phyloP scores from a whole-genome alignment of 1,140 invertebrate species.

The Cotesia typhae region DNA sequence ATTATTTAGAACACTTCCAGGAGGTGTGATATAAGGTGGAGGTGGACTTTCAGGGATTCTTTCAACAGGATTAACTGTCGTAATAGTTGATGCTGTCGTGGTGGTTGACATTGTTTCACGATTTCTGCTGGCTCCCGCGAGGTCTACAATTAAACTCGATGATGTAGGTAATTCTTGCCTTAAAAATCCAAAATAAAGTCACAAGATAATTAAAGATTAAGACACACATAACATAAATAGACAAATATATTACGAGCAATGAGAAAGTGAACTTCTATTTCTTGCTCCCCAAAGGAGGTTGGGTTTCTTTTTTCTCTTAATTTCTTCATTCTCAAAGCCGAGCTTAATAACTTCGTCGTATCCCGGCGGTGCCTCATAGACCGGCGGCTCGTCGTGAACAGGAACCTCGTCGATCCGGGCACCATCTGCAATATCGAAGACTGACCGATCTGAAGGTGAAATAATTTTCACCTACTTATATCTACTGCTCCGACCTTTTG shows the following conservation, averaged over 20 bases:
- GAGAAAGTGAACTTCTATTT: constrained; percentile 46
- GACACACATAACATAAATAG: too few relatives aligned
- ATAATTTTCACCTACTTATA: constrained; percentile 28
- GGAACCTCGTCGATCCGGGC: constrained; percentile 67
- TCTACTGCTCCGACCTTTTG: neutral
- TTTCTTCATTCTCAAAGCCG: constrained; percentile 53
- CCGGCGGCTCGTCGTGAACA: constrained; percentile 72
- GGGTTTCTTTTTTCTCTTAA: constrained; percentile 44
- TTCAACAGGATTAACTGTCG: constrained; percentile 25
- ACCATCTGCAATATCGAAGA: constrained; percentile 62
- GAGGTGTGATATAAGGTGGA: constrained; percentile 60
- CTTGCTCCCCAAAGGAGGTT: constrained; percentile 31
- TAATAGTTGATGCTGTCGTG: neutral
- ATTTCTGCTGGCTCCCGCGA: constrained; percentile 35
- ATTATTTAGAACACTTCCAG: constrained; percentile 49
- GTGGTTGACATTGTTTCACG: constrained; percentile 34
- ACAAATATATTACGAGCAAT: constrained; percentile 50
- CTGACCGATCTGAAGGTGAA: constrained; percentile 50
- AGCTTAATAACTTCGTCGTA: constrained; percentile 76
- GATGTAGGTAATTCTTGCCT: neutral
- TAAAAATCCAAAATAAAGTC: neutral
- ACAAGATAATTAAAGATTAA: too few relatives aligned
- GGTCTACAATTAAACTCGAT: constrained; percentile 25
- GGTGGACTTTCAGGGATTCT: constrained; percentile 57
- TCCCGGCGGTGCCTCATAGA: constrained; percentile 76